phyloP scores from a whole-genome alignment of 2,888 invertebrate species.

The Poecilus cupreus region DNA sequence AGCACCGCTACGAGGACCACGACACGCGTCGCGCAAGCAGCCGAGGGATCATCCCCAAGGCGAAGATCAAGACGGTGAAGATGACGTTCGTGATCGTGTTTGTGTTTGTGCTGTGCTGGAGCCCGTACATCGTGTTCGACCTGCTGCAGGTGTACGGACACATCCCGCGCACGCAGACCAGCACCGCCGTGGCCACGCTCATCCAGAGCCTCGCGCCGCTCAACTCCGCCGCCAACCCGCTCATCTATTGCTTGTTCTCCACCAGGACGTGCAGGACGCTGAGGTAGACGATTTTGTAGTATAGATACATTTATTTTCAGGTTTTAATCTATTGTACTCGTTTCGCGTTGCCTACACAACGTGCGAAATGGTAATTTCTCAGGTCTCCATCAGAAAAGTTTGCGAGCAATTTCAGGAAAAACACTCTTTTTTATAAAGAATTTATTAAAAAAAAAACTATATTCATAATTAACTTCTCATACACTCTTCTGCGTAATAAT shows the following conservation, averaged over 20 bases:
- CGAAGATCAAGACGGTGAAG: constrained; percentile 98
- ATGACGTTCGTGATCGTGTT: constrained; percentile 98
- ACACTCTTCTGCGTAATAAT: too few relatives aligned
- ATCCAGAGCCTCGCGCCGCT: constrained; percentile 94
- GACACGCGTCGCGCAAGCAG: constrained; percentile 88
- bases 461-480: too few relatives aligned
- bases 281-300: too few relatives aligned
- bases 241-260: constrained; percentile 96
- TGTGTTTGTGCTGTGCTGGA: constrained; percentile 97
- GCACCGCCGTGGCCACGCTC: constrained; percentile 91
- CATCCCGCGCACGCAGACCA: constrained; percentile 87
- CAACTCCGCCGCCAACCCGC: constrained; percentile 96
- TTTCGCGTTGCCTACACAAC: too few relatives aligned
- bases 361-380: too few relatives aligned
- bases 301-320: too few relatives aligned
- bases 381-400: too few relatives aligned
- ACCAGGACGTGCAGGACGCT: constrained; percentile 91
- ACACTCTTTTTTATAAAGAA: too few relatives aligned
- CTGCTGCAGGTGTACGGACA: constrained; percentile 92
- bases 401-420: too few relatives aligned
- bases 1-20: constrained; percentile 67
- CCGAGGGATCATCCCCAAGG: constrained; percentile 93
- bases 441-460: too few relatives aligned
- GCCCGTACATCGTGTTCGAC: constrained; percentile 95
- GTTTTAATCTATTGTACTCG: too few relatives aligned